These are phyloP conservation scores for Cyanoramphus novaezelandiae DNA, from an alignment of 2,113 vertebrate genomes.

Conservation along the genomic window DNA sequence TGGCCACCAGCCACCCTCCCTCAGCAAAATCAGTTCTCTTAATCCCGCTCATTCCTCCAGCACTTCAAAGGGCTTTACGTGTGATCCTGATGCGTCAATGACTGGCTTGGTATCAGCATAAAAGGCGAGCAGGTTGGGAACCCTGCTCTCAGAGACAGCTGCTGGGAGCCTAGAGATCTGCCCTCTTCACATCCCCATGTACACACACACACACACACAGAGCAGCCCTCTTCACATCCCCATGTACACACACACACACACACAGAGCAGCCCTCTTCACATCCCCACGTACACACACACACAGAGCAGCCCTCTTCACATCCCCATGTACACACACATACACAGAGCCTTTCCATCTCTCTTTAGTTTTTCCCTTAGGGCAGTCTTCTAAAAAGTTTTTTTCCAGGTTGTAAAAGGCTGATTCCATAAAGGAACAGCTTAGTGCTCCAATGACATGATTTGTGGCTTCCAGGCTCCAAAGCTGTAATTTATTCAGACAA, in stretches of 20 bases:
- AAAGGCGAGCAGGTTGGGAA: neutral
- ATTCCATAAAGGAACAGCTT: conserved; percentile 42
- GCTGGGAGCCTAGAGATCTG: neutral
- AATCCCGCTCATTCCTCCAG: neutral
- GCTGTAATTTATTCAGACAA: conserved; percentile 63
- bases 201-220: neutral
- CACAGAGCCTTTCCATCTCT: neutral
- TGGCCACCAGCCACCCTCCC: neutral
- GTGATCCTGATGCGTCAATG: neutral
- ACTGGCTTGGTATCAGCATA: neutral
- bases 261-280: too few relatives aligned
- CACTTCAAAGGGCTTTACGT: neutral
- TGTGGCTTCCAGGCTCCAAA: conserved; percentile 51
- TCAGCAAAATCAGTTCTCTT: neutral
- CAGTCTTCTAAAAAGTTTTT: conserved; percentile 37
- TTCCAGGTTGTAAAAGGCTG: conserved; percentile 47
- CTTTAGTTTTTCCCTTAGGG: neutral
- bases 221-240: neutral
- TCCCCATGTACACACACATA: too few relatives aligned
- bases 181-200: neutral
- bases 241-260: too few relatives aligned
- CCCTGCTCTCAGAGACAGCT: neutral
- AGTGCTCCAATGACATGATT: conserved; percentile 55
- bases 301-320: too few relatives aligned
- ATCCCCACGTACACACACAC: too few relatives aligned